Evolutionary conservation across 2,797 vertebrate species (phyloP).

Genomic region (Parauchenoglanis ngamensis): DNA sequence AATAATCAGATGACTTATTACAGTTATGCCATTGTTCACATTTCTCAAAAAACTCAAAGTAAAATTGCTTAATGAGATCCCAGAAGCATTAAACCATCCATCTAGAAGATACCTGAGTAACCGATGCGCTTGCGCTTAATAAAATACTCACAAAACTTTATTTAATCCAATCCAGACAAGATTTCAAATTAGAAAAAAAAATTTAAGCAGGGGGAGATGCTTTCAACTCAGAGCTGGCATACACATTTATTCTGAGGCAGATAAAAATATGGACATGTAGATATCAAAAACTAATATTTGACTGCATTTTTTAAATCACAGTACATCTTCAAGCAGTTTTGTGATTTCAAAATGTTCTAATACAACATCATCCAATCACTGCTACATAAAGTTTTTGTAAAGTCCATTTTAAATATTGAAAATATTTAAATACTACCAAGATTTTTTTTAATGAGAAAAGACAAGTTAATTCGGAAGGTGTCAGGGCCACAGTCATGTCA

Average conservation of each 20-base stretch:
- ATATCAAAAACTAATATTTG: constrained; percentile 11
- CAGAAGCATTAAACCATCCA: neutral
- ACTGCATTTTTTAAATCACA: constrained; percentile 2
- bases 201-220: too few species aligned
- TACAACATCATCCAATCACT: neutral
- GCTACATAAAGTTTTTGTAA: neutral
- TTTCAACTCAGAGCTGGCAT: neutral
- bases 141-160: neutral
- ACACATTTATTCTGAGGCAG: neutral
- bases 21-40: neutral
- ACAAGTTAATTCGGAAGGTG: neutral
- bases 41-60: neutral
- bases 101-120: neutral
- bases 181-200: neutral
- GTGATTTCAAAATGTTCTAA: neutral
- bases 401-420: neutral
- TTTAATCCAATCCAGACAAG: neutral
- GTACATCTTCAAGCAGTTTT: neutral
- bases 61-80: neutral
- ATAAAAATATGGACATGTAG: neutral
- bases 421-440: neutral
- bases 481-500: neutral
- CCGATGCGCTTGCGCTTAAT: neutral
- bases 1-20: neutral
- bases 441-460: neutral